Base-by-base conservation (phyloP, 2,797 vertebrate species). In the Premnoplex brunnescens region DNA sequence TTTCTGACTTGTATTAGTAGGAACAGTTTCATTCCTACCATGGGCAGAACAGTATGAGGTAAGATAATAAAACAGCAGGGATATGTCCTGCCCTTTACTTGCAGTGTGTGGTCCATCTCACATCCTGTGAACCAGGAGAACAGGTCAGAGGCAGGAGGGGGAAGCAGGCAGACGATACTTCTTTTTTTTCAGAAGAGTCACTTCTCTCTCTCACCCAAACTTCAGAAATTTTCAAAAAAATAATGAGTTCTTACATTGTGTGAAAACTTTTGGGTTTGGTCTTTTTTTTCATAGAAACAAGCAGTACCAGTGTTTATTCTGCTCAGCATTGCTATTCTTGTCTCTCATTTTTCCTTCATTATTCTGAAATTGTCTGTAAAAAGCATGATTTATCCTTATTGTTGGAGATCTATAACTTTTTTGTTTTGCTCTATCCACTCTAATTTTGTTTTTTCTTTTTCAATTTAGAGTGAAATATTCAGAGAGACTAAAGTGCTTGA, bases 121-220 rank as follows among this genome's bases (percentile, higher is more conserved):
- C 34, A 43, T 46, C 32, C 67, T 63, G 16, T 80, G 63, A 73
- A 62, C 23, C 19, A 49, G 63, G 14, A 83, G 58, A 63, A 26
- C 24, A 52, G 48, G 16, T 55, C 6, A 10, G 18, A 30, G 36
- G 8, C 0, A 0, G 48, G 24, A 76, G 36, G 7, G 22, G 60
- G 26, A 71, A 63, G n/a, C 26, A 71, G 58, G 27, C 58, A n/a
- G 49, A 46, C 76, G 39, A 24, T 21, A 17, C 3, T 85, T 56
- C 9, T 43, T 85, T 66, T 24, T 86, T 69, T 81, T 36, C 48
- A 20, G 48, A 34, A 36, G 8, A 56, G 60, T 71, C 26, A 1
- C 39, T 76, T 82, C 21, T 73, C 21, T 26, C 19, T 85, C 24
- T 72, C 7, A 2, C 30, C 28, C 60, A 62, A 44, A 43, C 13